These are phyloP conservation scores for Latheticus oryzae DNA, from an alignment of 2,888 invertebrate species.

Conservation along the genomic window DNA sequence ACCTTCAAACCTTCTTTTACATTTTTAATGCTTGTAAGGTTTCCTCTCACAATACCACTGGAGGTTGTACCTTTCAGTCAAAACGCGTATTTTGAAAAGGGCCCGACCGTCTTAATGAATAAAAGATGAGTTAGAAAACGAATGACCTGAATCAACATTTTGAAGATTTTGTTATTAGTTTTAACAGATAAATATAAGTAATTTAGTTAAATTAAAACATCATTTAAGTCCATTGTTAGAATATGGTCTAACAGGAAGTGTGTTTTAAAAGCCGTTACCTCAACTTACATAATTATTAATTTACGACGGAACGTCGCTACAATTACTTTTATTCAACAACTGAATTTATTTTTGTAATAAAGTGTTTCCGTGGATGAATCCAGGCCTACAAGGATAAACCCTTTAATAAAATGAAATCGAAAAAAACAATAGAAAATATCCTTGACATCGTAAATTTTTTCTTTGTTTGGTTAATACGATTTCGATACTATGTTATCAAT, in stretches of 20 bases:
- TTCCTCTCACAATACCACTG: slow-evolving; percentile 17
- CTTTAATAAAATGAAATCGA: not conserved
- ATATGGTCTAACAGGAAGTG: slow-evolving; percentile 18
- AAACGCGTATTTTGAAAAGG: slow-evolving; percentile 21
- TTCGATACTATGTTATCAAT: slow-evolving; percentile 20
- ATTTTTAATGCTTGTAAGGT: slow-evolving; percentile 13
- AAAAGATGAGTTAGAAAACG: slow-evolving; percentile 24
- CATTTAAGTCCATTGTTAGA: slow-evolving; percentile 19
- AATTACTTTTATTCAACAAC: too few relatives aligned
- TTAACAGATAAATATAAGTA: slow-evolving; percentile 18
- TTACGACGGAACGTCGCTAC: slow-evolving; percentile 16
- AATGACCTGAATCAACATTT: slow-evolving; percentile 8
- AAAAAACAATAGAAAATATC: slow-evolving; percentile 1
- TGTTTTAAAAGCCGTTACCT: slow-evolving; percentile 14
- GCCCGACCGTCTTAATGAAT: slow-evolving; percentile 20
- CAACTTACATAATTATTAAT: slow-evolving; percentile 21
- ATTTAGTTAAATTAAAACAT: slow-evolving; percentile 25
- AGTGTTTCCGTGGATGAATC: too few relatives aligned
- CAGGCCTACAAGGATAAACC: not conserved
- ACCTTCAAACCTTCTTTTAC: too few relatives aligned
- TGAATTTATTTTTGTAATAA: too few relatives aligned
- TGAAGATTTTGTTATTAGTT: too few relatives aligned
- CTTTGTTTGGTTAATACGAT: slow-evolving; percentile 22
- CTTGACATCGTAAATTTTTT: slow-evolving; percentile 24
- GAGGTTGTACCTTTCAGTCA: slow-evolving; percentile 16